Evolutionary conservation across 2,113 vertebrate genomes (phyloP), one percentile per base, ranked within the genome.

Genomic region (Istiophorus platypterus): DNA sequence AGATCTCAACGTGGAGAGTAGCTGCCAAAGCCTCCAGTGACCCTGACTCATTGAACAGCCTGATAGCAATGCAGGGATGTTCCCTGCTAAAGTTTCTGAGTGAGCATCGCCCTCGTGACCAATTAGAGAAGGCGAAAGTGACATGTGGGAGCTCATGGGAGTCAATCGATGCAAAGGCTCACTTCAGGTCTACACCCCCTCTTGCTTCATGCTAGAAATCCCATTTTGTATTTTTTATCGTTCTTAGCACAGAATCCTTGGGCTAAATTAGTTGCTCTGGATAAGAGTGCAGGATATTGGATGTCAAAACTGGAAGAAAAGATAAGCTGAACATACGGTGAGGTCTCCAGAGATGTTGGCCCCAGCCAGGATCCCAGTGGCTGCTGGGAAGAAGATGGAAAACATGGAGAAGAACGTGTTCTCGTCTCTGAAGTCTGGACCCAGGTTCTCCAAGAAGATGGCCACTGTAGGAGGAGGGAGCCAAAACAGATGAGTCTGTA

Each of bases 321-420:
- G 39, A 42, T 15, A 68, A 20, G 52, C 14, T 18, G 13, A 8
- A 31, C 56, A 34, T 47, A 99, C 98, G 18, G 94, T 92, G 57
- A 99, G 97, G 91, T 99, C 98, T 91, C 98, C 98, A 4, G 98
- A 99, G 93, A 99, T 99, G 93, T 99, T 99, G 81, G 98, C 98
- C 88, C 98, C 98, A 51, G 98, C 98, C 82, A 99, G 94, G 91
- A 99, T 99, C 85, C 98, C 98, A 57, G 98, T 99, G 81, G 98
- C 98, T 85, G 98, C 98, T 74, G 98, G 98, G 86, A 99, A 99
- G 93, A 99, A 99, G 88, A 99, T 99, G 68, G 98, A 97, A 85
- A 99, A 99, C 10, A 99, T 96, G 0, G 97, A 98, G 91, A 99
- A 99, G 92, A 99, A 99, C 0, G 96, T 96, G 7, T 96, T 96